Evolutionary conservation across 1,140 invertebrate species (phyloP), one percentile per base, ranked within the genome.

Genomic region (Aphis gossypii): DNA sequence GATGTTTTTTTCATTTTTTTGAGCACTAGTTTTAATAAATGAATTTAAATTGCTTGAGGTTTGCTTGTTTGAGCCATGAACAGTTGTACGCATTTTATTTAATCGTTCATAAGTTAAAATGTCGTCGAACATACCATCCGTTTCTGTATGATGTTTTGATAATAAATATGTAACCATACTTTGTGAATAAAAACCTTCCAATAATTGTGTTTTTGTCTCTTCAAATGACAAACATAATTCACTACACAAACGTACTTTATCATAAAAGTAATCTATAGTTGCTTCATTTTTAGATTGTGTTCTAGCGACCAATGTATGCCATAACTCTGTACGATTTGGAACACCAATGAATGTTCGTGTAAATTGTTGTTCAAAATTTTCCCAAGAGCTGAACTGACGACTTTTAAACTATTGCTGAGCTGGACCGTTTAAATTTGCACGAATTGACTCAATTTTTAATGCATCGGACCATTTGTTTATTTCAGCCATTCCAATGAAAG

Each of bases 31-130:
- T 89, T 89, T 54, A 30, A 54, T 20, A 35, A 35, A 20, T 21
- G 51, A 54, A 46, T 30, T 48, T 87, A 25, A 35, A 46, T 30
- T 46, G n/a, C n/a, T 89, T 21, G 51, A 89, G 11, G 20, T 35
- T 51, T 89, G 46, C 5, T 88, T 88, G n/a, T 38, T 54, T 51
- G 51, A 54, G 21, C 20, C n/a, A 51, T 35, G 21, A 18, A n/a
- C 48, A 18, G 21, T 30, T 35, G 48, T 89, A 51, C 30, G 87
- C n/a, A 89, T n/a, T 89, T 89, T 89, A 89, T 89, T 38, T 35
- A 89, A 89, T 35, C 51, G 11, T 89, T 89, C 87, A 89, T 54
- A 89, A 89, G 87, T 54, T 35, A n/a, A 25, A 51, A 89, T 54
- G 38, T 89, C 87, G 7, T 51, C 46, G 21, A 54, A 89, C 46